Evolutionary conservation across 2,797 vertebrate genomes (phyloP).

Genomic region (Bradypodion ventrale): DNA sequence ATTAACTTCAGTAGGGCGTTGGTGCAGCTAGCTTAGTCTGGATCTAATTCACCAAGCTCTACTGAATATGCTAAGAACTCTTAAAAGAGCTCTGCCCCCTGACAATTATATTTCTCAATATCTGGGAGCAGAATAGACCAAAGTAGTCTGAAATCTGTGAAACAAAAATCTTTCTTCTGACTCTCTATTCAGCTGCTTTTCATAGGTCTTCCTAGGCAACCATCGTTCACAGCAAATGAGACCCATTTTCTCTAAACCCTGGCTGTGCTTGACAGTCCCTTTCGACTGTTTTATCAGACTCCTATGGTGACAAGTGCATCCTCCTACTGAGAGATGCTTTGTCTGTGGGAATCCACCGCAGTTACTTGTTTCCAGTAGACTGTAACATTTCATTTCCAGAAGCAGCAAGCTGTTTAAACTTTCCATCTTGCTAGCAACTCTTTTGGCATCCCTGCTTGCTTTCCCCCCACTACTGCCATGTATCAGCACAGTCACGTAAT

Average conservation of each 20-base stretch:
- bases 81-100: neutral
- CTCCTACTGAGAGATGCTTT: neutral
- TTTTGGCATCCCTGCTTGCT: neutral
- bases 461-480: neutral
- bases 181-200: neutral
- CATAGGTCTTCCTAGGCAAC: neutral
- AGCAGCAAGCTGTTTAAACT: slow-evolving; percentile 30
- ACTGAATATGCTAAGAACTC: neutral
- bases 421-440: neutral
- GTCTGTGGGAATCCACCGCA: neutral
- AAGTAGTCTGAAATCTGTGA: neutral
- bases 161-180: neutral
- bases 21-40: neutral
- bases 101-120: neutral
- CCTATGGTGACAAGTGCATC: slow-evolving; percentile 4
- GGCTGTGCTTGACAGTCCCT: neutral
- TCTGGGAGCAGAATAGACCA: neutral
- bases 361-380: slow-evolving; percentile 23
- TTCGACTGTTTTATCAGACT: neutral
- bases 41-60: neutral
- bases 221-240: neutral
- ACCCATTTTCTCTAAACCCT: neutral
- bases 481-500: neutral
- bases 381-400: slow-evolving; percentile 30
- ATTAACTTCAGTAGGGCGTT: neutral